Evolutionary conservation across 2,888 invertebrate genomes (phyloP).

Genomic region (Meiosimyza decipiens): DNA sequence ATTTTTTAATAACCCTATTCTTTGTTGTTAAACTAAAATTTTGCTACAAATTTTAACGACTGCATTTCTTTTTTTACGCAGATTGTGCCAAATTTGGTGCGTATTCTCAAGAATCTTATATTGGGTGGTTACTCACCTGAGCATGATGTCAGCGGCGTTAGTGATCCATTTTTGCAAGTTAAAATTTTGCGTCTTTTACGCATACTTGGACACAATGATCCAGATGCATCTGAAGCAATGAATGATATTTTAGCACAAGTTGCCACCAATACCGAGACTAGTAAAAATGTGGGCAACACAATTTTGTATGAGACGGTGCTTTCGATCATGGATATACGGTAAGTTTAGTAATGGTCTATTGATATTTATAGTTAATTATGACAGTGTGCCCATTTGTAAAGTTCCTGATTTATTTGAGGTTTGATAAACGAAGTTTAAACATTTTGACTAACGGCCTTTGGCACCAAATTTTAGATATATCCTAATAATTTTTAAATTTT

Average conservation of each 20-base stretch:
- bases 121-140: conserved; percentile 99
- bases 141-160: conserved; percentile 99
- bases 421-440: no score
- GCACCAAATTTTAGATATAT: no score
- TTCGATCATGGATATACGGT: conserved; percentile 97
- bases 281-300: conserved; percentile 99
- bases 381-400: no score
- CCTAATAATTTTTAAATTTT: no score
- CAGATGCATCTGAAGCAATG: conserved; percentile 98
- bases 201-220: conserved; percentile 95
- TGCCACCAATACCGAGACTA: conserved; percentile 99
- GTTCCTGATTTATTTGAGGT: no score
- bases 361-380: no score
- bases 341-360: conserved; percentile 23
- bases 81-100: conserved; percentile 98
- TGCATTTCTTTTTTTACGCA: conserved; percentile 63
- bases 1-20: not conserved
- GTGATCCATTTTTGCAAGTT: conserved; percentile 98
- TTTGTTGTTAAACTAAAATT: not conserved
- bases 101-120: conserved; percentile 97
- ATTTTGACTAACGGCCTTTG: no score
- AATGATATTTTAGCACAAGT: conserved; percentile 99
- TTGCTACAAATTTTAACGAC: not conserved
- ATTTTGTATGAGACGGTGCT: conserved; percentile 99
- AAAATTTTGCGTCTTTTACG: conserved; percentile 95